Evolutionary conservation across 2,113 vertebrate species (phyloP), one percentile per base, ranked within the genome.

Genomic region (Cebidichthys violaceus): DNA sequence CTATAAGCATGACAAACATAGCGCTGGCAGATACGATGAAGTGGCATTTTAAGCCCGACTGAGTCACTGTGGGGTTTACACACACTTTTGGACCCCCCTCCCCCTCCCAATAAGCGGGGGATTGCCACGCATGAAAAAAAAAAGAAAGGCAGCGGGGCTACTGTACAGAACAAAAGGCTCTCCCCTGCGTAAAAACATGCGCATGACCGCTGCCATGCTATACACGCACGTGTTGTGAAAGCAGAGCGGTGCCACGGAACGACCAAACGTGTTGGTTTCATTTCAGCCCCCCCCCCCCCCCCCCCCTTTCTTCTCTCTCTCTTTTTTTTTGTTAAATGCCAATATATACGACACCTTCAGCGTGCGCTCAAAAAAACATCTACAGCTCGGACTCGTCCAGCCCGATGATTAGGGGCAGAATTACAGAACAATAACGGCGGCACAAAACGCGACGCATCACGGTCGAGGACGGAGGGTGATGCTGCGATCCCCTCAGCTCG

Each of bases 81-180:
- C 73, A 57, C 13, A 33, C 5, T 79, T 73, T 60, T 64, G 78
- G 64, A 70, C 43, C 55, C 69, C 43, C 39, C 22, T 13, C 17
- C 17, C 2, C 71, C 22, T 45, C 33, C 41, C 81, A 72, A 67
- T 75, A 73, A 83, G 50, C 72, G 43, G 57, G 50, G 82, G 57
- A 79, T 77, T 86, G 84, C 81, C 73, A 41, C 67, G 61, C 78
- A 81, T 31, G 78, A 11, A 4, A 54, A 54, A 55, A 55, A 62
- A 80, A 60, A 74, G 76, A 54, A 67, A 70, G 66, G 67, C 61
- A 70, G 71, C n/a, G 57, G 33, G 37, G 47, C 41, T 88, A 89
- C 86, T 86, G 89, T 88, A 88, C 83, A 80, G 91, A 93, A 92
- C 91, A 93, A 93, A 92, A 83, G 88, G 76, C 67, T 84, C 54